Base-by-base conservation (phyloP, 2,797 vertebrate genomes). In the Poecile montanus region DNA sequence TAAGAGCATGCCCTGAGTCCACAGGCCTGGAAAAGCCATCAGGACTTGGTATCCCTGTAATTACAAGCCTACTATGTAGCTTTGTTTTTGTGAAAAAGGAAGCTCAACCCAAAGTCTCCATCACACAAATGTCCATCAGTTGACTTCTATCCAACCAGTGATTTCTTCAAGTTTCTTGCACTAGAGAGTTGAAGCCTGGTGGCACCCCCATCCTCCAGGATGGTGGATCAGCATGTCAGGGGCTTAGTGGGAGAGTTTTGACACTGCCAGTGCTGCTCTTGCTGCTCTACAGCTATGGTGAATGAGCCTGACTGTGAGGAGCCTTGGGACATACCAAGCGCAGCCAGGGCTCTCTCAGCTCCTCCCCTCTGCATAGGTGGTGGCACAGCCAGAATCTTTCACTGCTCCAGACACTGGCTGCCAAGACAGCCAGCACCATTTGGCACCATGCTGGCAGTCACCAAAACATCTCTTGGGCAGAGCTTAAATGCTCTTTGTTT, bases 1-100 rank as follows among this genome's bases (percentile, higher is more conserved):
- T 7, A 36, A 44, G 53, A 91, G 29, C 0, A 0, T 54, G 65
- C 5, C 19, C 20, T 0, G 0, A 36, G 27, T 85, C 42, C 89
- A 40, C 25, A 89, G 34, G 42, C 18, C 32, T 67, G 61, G 34
- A 85, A 89, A 82, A 82, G 40, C 48, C 42, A 54, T 45, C 53
- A 32, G 32, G 38, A 60, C 32, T 61, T 1, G 0, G 15, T 62
- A 71, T 51, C 2, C 1, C 38, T 80, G 45, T 36, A 70, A 62
- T 61, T 85, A 68, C 34, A 82, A 67, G 25, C 23, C 34, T 51
- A n/a, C 48, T 40, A 23, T 25, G 22, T 29, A 25, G 44, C 27
- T 44, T 34, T 36, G 11, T 1, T 2, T 21, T 42, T 12, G 14
- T 9, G 0, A 14, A 34, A 51, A 22, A 20, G 17, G 5, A 67